A percentile compares a stretch with the other conserved stretches of the same genome.
phyloP scores from a whole-genome alignment of 2,113 vertebrate genomes.

The Herpetotheres cachinnans region DNA sequence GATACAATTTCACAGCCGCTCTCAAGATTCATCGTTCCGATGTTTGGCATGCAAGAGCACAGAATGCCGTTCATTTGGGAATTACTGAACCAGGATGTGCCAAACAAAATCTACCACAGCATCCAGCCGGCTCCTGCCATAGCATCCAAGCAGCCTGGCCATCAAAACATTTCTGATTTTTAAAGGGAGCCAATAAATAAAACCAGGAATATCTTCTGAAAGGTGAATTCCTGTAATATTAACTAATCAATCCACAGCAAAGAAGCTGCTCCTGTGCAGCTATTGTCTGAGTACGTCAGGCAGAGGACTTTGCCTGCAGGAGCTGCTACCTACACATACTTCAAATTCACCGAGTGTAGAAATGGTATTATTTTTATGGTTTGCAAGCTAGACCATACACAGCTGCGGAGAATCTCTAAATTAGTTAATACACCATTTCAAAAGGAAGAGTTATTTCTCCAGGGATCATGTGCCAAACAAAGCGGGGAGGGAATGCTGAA shows the following conservation, averaged over 20 bases:
- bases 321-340: not conserved
- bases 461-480: conserved; percentile 16
- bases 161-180: not conserved
- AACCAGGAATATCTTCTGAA: not conserved
- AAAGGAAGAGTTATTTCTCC: conserved; percentile 53
- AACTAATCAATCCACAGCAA: not conserved
- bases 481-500: conserved; percentile 2
- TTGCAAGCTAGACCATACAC: conserved; percentile 12
- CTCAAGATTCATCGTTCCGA: conserved; percentile 21
- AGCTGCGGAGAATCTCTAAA: conserved; percentile 19
- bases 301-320: not conserved
- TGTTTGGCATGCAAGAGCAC: conserved; percentile 37
- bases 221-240: not conserved
- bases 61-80: conserved; percentile 32
- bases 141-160: not conserved
- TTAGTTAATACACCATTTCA: conserved; percentile 31
- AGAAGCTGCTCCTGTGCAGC: not conserved
- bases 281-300: not conserved
- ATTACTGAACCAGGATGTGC: not conserved
- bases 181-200: not conserved
- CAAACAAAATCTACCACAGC: not conserved
- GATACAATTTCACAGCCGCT: conserved; percentile 29
- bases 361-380: conserved; percentile 6
- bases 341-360: not conserved
- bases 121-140: not conserved